A percentile compares a stretch with the other conserved stretches of the same genome.
These are phyloP conservation scores for Synergus umbraculus DNA, from an alignment of 2,888 invertebrate species.

Conservation along the genomic window DNA sequence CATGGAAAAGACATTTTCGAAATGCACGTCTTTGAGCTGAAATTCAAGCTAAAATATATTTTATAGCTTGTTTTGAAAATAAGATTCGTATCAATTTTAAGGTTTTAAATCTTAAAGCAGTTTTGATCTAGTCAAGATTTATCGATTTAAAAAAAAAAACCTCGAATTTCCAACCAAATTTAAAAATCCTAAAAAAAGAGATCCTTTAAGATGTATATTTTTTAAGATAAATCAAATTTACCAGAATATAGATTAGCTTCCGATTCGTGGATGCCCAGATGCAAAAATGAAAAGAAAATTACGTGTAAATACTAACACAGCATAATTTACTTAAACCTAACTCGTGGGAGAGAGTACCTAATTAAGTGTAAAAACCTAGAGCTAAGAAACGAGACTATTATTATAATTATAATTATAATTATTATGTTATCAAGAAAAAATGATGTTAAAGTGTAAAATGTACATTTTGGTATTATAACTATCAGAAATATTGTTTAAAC, in stretches of 20 bases:
- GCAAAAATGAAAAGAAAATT: slow-evolving; percentile 2
- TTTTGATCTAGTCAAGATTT: too few species aligned
- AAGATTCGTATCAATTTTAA: not conserved
- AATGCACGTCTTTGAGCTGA: not conserved
- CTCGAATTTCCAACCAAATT: not conserved
- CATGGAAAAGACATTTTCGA: slow-evolving; percentile 1
- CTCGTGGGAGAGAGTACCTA: slow-evolving; percentile 27
- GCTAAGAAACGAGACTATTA: slow-evolving; percentile 12
- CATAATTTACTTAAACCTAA: not conserved
- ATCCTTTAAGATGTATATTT: not conserved
- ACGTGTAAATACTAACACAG: slow-evolving; percentile 19
- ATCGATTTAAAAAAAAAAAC: too few species aligned
- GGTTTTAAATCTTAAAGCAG: not conserved
- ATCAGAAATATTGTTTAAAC: not conserved
- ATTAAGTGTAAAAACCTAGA: slow-evolving; percentile 36
- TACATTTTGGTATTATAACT: not conserved
- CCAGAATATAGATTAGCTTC: not conserved
- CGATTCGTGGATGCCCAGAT: not conserved
- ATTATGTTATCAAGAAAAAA: slow-evolving; percentile 10
- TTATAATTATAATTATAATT: slow-evolving; percentile 11
- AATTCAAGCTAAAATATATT: not conserved
- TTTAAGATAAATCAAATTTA: not conserved
- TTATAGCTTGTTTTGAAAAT: not conserved
- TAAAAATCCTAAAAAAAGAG: not conserved
- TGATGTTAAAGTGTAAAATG: not conserved